phyloP scores from a whole-genome alignment of 2,888 invertebrate species.

The Myopa testacea region DNA sequence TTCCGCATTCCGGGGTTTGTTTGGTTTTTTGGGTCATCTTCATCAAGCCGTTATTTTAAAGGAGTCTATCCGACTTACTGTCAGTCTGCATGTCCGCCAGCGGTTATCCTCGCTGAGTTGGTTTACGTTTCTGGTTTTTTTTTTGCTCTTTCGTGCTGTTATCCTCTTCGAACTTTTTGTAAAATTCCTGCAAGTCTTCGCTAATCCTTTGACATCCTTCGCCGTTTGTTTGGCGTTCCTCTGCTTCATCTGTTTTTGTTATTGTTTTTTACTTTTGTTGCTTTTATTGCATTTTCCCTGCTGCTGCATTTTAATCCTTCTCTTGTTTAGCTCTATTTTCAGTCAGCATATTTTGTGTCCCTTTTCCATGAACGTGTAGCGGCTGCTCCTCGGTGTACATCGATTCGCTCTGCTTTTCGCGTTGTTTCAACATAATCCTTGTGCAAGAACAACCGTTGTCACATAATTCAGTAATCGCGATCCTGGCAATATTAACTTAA shows the following conservation, averaged over 20 bases:
- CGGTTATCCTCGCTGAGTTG: neutral
- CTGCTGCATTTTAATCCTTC: neutral
- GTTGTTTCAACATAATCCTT: neutral
- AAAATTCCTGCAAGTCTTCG: neutral
- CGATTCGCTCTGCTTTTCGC: too few species aligned
- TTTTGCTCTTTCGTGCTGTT: neutral
- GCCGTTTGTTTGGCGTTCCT: neutral
- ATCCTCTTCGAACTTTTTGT: neutral
- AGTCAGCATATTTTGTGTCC: neutral
- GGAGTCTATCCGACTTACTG: neutral
- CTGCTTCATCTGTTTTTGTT: neutral
- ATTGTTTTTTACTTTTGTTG: neutral
- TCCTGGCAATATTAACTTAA: conserved; percentile 47
- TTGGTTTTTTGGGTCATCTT: neutral
- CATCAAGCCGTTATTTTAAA: neutral
- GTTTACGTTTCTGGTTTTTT: neutral
- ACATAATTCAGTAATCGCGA: conserved; percentile 43
- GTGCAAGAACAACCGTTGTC: neutral
- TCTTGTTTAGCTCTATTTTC: neutral
- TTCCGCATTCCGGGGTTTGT: neutral
- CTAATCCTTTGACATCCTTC: conserved; percentile 6
- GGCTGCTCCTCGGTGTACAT: neutral
- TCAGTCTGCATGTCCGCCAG: neutral
- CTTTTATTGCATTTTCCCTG: neutral
- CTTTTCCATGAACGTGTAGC: neutral